phyloP scores from a whole-genome alignment of 1,140 invertebrate species.

The Subanguina moxae region DNA sequence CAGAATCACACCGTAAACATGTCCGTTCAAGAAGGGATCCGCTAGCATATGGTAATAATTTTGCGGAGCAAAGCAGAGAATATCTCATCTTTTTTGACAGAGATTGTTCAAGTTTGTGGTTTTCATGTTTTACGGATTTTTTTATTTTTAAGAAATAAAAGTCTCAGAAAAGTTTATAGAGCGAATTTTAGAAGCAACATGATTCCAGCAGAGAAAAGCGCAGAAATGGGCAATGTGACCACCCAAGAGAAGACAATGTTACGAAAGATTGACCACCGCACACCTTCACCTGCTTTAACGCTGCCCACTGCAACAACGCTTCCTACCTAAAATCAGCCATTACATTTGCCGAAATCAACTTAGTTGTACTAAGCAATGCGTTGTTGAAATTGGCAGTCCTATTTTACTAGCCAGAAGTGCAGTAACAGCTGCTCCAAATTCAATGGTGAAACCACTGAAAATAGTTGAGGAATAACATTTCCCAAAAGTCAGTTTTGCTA shows the following conservation, averaged over 20 bases:
- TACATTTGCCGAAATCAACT: background rate
- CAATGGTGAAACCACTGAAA: constrained; percentile 55
- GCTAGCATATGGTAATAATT: no score
- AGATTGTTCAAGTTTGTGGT: background rate
- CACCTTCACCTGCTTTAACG: constrained; percentile 48
- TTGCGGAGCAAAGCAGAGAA: no score
- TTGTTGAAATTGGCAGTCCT: constrained; percentile 90
- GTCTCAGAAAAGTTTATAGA: background rate
- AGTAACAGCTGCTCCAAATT: constrained; percentile 64
- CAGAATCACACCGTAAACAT: no score
- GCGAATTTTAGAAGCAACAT: constrained; percentile 28
- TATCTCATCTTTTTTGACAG: background rate
- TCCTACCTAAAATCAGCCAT: constrained; percentile 24
- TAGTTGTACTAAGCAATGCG: constrained; percentile 83
- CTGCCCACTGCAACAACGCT: constrained; percentile 48
- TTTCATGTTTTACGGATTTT: background rate
- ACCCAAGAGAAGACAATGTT: constrained; percentile 94
- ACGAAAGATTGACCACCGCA: constrained; percentile 62
- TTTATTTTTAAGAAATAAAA: background rate
- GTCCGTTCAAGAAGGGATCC: no score
- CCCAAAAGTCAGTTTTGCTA: background rate
- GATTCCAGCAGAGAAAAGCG: constrained; percentile 24
- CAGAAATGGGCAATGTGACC: constrained; percentile 88
- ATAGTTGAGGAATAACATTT: background rate
- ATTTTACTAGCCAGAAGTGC: constrained; percentile 89